These are phyloP conservation scores for Ptilodon capucinus DNA, from an alignment of 2,888 invertebrate species.

Conservation along the genomic window DNA sequence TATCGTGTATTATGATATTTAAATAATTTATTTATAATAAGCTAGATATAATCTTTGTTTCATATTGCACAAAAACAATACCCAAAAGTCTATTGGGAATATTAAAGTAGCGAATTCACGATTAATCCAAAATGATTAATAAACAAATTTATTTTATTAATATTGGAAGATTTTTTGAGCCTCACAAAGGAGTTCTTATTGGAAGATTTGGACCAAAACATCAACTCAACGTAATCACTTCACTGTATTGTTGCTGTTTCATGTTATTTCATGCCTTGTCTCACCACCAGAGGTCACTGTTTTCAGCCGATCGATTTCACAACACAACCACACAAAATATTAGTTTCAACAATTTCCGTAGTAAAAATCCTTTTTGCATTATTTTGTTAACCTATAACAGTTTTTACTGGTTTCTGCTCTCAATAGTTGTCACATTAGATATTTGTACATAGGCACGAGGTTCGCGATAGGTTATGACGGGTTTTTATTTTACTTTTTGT, in stretches of 20 bases:
- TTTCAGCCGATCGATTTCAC: slow-evolving; percentile 56
- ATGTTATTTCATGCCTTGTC: slow-evolving; percentile 38
- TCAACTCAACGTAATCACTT: slow-evolving; percentile 31
- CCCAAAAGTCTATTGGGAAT: slow-evolving; percentile 7
- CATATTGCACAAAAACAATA: slow-evolving; percentile 37
- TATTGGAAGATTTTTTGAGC: slow-evolving; percentile 32
- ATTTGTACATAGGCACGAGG: slow-evolving; percentile 33
- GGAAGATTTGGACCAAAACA: slow-evolving; percentile 43
- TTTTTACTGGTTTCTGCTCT: slow-evolving; percentile 14
- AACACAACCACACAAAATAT: slow-evolving; percentile 35
- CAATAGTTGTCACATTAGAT: slow-evolving; percentile 22
- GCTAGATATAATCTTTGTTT: slow-evolving; percentile 35
- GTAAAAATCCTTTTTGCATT: slow-evolving; percentile 32
- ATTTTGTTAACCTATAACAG: slow-evolving; percentile 27
- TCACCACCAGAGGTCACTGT: slow-evolving; percentile 60
- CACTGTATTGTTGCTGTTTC: slow-evolving; percentile 39
- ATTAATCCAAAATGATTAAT: not conserved
- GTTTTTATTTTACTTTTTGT: slow-evolving; percentile 25
- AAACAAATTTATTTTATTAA: not conserved
- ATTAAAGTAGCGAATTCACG: not conserved
- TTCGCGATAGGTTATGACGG: slow-evolving; percentile 14
- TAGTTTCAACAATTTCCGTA: slow-evolving; percentile 38
- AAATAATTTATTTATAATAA: no score
- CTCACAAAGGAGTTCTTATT: slow-evolving; percentile 26
- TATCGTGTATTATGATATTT: no score